These are phyloP conservation scores for Empis stercorea DNA, from an alignment of 2,888 invertebrate species.

Conservation along the genomic window DNA sequence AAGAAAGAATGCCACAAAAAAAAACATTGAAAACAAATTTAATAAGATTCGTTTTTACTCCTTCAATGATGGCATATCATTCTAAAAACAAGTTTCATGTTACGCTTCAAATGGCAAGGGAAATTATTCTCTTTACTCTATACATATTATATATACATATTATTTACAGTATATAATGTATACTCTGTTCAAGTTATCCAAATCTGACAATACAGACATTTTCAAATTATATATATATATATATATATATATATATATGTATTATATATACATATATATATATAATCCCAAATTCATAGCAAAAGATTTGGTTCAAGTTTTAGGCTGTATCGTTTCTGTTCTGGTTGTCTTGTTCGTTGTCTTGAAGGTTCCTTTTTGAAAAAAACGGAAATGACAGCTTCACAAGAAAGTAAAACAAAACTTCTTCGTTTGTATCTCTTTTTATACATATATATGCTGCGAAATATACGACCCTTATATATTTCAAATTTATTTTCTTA, in stretches of 20 bases:
- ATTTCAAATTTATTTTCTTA: too few relatives aligned
- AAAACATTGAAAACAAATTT: too few relatives aligned
- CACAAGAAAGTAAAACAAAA: constrained; percentile 19
- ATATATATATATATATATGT: background rate
- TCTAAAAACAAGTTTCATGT: constrained; percentile 12
- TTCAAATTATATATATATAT: background rate
- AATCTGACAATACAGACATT: background rate
- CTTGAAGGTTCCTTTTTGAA: constrained; percentile 19
- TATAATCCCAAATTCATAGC: background rate
- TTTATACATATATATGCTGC: background rate
- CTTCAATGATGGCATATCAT: background rate
- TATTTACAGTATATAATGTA: too few relatives aligned
- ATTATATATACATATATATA: background rate
- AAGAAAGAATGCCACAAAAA: too few relatives aligned
- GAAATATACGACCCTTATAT: too few relatives aligned
- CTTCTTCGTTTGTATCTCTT: background rate
- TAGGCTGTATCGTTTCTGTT: constrained; percentile 8
- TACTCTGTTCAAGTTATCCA: background rate
- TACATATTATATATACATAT: too few relatives aligned
- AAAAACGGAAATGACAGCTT: constrained; percentile 34
- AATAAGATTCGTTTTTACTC: background rate
- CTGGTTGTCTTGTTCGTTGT: constrained; percentile 13
- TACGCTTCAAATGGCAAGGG: constrained; percentile 12
- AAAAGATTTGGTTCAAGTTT: background rate
- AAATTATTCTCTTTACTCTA: constrained; percentile 5